phyloP scores from a whole-genome alignment of 2,113 vertebrate species.

The Chaenocephalus aceratus region DNA sequence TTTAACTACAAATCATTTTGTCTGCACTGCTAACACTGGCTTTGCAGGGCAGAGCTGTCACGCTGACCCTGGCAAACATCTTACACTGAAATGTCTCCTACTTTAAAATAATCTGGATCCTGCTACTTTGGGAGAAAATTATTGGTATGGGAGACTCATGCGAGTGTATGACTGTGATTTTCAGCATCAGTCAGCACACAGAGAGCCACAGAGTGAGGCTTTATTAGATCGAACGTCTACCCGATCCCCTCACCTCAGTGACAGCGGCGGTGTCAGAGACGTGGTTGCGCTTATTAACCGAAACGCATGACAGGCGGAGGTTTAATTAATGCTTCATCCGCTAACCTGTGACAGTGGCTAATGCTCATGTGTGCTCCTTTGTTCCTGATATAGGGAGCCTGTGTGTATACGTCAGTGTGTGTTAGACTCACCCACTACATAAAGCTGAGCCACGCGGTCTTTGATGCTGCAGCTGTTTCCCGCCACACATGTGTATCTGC shows the following conservation, averaged over 20 bases:
- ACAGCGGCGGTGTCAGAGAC: constrained; percentile 52
- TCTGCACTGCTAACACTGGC: neutral
- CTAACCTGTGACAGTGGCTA: constrained; percentile 12
- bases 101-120: constrained; percentile 2
- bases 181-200: constrained; percentile 41
- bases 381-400: constrained; percentile 14
- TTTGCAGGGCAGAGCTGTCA: constrained; percentile 1
- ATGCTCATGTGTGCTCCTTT: constrained; percentile 28
- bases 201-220: constrained; percentile 25
- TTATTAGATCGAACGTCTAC: constrained; percentile 61
- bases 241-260: constrained; percentile 48
- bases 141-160: constrained; percentile 15
- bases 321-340: constrained; percentile 65
- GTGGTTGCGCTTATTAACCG: constrained; percentile 64
- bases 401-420: neutral
- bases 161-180: constrained; percentile 41
- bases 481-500: constrained; percentile 94
- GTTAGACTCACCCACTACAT: constrained; percentile 91
- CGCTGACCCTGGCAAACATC: constrained; percentile 17
- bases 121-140: constrained; percentile 36
- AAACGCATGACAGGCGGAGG: constrained; percentile 38
- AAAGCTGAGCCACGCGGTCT: constrained; percentile 89
- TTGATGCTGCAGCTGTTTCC: constrained; percentile 98
- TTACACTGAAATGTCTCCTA: constrained; percentile 10
- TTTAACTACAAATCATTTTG: neutral